These are phyloP conservation scores for Mastomys natalensis DNA, from an alignment of 2,113 vertebrate genomes.

Conservation along the genomic window DNA sequence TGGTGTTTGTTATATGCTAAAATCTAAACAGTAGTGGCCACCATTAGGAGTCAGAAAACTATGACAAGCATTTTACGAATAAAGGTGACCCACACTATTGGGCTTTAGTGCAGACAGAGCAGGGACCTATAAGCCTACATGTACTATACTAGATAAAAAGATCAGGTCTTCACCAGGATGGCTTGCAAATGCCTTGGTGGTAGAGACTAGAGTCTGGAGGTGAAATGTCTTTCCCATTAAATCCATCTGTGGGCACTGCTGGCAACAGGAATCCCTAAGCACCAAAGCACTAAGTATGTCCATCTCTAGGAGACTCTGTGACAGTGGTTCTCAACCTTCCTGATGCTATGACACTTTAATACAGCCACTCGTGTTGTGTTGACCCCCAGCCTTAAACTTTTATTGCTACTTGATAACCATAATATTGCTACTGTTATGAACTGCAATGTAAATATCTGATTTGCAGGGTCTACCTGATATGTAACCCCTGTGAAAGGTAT, in stretches of 20 bases:
- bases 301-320: neutral
- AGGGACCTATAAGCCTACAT: neutral
- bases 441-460: neutral
- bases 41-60: neutral
- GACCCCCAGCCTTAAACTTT: neutral
- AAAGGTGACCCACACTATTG: conserved; percentile 11
- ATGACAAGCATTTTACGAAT: neutral
- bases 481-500: neutral
- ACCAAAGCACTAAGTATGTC: neutral
- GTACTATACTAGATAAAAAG: neutral
- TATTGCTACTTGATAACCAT: neutral
- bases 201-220: neutral
- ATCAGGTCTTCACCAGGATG: neutral
- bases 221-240: neutral
- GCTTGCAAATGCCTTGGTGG: conserved; percentile 19
- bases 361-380: neutral
- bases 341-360: neutral
- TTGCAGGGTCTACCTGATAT: neutral
- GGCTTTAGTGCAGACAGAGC: neutral
- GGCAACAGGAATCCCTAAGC: neutral
- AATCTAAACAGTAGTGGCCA: neutral
- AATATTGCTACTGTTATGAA: neutral
- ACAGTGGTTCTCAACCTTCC: neutral
- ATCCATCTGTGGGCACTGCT: neutral
- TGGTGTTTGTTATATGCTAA: neutral